Percentiles rank a stretch among this genome's conserved stretches.
These are phyloP conservation scores for Tridacna gigas DNA, from an alignment of 2,888 invertebrate genomes.

Conservation along the genomic window DNA sequence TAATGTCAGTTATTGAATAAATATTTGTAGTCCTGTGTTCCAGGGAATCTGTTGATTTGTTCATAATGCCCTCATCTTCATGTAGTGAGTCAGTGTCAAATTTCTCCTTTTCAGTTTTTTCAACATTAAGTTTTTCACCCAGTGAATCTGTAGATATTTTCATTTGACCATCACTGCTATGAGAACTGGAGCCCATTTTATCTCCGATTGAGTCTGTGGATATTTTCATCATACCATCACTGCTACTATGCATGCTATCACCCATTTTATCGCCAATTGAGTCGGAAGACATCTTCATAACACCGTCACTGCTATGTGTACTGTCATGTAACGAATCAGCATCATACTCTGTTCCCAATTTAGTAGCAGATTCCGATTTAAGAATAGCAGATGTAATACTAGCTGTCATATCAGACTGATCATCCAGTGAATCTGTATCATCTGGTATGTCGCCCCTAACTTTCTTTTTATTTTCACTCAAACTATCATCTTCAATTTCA, in stretches of 20 bases:
- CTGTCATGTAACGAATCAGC: slow-evolving; percentile 76
- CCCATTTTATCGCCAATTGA: slow-evolving; percentile 69
- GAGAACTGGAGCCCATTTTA: slow-evolving; percentile 49
- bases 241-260: slow-evolving; percentile 26
- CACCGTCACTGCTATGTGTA: slow-evolving; percentile 74
- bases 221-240: slow-evolving; percentile 48
- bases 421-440: slow-evolving; percentile 80
- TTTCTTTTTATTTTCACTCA: slow-evolving; percentile 74
- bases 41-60: slow-evolving; percentile 76
- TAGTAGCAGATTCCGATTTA: slow-evolving; percentile 64
- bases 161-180: slow-evolving; percentile 77
- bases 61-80: slow-evolving; percentile 67
- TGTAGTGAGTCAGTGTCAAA: slow-evolving; percentile 74
- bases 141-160: slow-evolving; percentile 81
- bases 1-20: slow-evolving; percentile 40
- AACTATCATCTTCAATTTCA: slow-evolving; percentile 76
- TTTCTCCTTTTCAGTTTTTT: slow-evolving; percentile 63
- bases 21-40: slow-evolving; percentile 54
- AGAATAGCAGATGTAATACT: slow-evolving; percentile 80
- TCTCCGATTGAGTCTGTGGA: slow-evolving; percentile 29
- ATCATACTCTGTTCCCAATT: slow-evolving; percentile 71
- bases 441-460: slow-evolving; percentile 68
- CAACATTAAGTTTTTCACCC: slow-evolving; percentile 47
- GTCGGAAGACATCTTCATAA: slow-evolving; percentile 80
- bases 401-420: slow-evolving; percentile 77